Conservation (phyloP, 2,888 invertebrate species). For the Diabrotica balteata region DNA sequence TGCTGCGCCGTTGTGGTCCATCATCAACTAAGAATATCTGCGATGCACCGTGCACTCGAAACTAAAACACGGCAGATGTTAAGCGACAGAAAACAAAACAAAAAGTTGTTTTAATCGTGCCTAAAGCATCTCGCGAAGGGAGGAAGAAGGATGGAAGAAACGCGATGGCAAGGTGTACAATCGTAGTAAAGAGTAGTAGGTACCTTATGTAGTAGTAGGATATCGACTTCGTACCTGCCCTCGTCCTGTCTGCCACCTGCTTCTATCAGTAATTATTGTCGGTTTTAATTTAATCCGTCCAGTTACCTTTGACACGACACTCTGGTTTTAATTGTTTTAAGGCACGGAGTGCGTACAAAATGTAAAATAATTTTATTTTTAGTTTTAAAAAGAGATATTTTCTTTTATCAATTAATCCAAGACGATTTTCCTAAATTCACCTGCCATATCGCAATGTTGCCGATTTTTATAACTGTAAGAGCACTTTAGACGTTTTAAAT, state of each 20-base stretch:
- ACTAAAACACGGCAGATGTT: conserved; percentile 16
- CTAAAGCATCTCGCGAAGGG: conserved; percentile 1
- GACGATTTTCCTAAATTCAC: no score
- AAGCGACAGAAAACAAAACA: conserved; percentile 10
- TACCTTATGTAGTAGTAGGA: conserved; percentile 3
- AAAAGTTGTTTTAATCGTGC: neutral
- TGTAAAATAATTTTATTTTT: no score
- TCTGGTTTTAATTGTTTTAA: neutral
- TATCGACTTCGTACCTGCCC: conserved; percentile 38
- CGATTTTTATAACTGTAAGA: no score
- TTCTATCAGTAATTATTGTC: conserved; percentile 31
- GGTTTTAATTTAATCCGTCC: conserved; percentile 8
- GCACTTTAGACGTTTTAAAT: no score
- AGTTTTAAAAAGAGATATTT: no score
- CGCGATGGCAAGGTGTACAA: conserved; percentile 36
- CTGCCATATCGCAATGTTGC: no score
- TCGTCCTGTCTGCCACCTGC: conserved; percentile 43
- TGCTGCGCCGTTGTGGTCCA: conserved; percentile 6
- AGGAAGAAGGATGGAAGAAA: conserved; percentile 2
- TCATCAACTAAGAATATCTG: neutral
- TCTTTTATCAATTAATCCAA: no score
- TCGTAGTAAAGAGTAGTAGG: conserved; percentile 29
- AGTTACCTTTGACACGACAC: conserved; percentile 24
- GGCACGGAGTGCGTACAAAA: no score
- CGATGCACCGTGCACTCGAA: no score